Base-by-base conservation (phyloP, 2,888 invertebrate species). In the Apotomis capreana region DNA sequence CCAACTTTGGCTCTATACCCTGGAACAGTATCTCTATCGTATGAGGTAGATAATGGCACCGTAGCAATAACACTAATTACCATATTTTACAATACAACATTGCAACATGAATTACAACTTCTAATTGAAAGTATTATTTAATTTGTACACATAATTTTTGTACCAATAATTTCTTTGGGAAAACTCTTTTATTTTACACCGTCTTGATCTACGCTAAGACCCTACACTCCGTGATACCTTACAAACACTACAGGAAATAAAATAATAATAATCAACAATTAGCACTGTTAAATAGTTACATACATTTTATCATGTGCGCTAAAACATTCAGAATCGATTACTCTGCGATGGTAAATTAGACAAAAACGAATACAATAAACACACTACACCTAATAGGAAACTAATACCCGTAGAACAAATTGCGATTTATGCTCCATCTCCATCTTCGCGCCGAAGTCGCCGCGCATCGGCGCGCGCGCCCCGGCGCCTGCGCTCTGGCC, bases 331-430 rank as follows among this genome's bases (percentile, higher is more conserved):
- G 84, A 87, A 89, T 49, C 86, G 86, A 84, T 79, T 80, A 80
- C 77, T 79, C 79, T 80, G 81, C 80, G 77, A 78, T 70, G 36
- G 82, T 81, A 80, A 84, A 84, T 84, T 80, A 84, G 81, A 83
- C 83, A 81, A 71, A 89, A 89, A 90, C 88, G 84, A 87, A 82
- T 80, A 86, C 90, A 90, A 89, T 87, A 91, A 89, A 88, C 86
- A 87, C 83, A 83, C 88, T 92, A 92, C 84, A 87, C 78, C 92
- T 93, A 93, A 82, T 93, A 93, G 93, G 93, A 92, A 93, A 94
- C 93, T 92, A 94, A 94, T 94, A 94, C 94, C 94, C 94, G 94
- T 94, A 94, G 85, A 91, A 90, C 87, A 89, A 89, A 93, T 93
- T 93, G 93, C 93, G 84, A 72, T 85, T 81, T 82, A 85, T 81